A percentile compares a stretch with the other conserved stretches of the same genome.
Evolutionary conservation across 2,797 vertebrate species (phyloP).

Genomic region (Phyllotis vaccarum): DNA sequence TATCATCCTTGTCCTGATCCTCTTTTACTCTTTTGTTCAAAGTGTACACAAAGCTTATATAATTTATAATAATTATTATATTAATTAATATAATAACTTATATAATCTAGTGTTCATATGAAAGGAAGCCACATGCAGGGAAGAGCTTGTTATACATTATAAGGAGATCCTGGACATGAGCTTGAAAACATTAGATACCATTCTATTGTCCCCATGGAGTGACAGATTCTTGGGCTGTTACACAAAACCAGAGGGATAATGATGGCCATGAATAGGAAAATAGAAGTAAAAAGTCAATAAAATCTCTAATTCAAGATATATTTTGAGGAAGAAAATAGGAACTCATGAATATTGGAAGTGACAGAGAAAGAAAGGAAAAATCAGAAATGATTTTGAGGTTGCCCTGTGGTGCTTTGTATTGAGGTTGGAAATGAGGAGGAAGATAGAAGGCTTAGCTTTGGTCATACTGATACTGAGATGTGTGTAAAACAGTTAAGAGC

Average conservation of each 20-base stretch:
- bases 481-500: neutral
- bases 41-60: neutral
- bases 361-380: neutral
- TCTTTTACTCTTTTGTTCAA: neutral
- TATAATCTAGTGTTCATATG: neutral
- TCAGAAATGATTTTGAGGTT: neutral
- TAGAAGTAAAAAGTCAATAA: neutral
- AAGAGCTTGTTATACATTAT: neutral
- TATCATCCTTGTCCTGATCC: neutral
- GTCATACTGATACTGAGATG: neutral
- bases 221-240: neutral
- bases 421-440: neutral
- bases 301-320: neutral
- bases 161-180: neutral
- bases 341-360: neutral
- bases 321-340: neutral
- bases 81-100: too few species aligned
- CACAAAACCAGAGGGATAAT: neutral
- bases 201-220: neutral
- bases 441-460: neutral
- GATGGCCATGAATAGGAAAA: neutral
- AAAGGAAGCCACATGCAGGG: neutral
- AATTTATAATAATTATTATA: neutral
- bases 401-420: neutral
- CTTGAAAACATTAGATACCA: neutral